Evolutionary conservation across 2,113 vertebrate species (phyloP).

Genomic region (Peromyscus leucopus): DNA sequence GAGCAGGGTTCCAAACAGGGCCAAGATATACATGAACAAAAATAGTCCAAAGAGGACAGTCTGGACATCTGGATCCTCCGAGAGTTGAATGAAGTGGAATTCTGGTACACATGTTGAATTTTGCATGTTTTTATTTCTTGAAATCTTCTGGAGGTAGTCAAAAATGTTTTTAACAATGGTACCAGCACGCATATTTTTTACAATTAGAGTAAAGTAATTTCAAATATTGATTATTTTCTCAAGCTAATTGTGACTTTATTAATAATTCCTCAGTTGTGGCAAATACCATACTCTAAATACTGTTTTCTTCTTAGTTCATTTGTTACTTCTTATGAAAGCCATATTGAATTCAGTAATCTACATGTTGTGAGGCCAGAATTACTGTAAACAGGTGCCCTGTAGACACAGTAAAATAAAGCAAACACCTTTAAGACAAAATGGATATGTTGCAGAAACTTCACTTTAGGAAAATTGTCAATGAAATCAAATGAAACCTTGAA

Average conservation of each 20-base stretch:
- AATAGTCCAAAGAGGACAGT: neutral
- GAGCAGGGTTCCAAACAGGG: neutral
- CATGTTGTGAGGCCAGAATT: neutral
- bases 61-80: neutral
- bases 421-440: neutral
- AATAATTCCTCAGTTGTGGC: neutral
- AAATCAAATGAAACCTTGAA: neutral
- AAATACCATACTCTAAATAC: neutral
- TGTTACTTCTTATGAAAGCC: neutral
- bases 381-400: neutral
- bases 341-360: neutral
- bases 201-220: neutral
- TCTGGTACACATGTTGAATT: neutral
- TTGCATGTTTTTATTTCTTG: neutral
- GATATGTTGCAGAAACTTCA: neutral
- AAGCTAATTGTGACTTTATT: neutral
- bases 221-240: neutral
- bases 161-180: too few relatives aligned
- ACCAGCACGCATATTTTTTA: too few relatives aligned
- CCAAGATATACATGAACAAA: neutral
- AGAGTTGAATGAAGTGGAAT: neutral
- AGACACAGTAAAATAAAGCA: neutral
- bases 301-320: neutral
- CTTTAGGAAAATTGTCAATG: neutral
- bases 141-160: too few relatives aligned